These are phyloP conservation scores for Trichopoda pennipes DNA, from an alignment of 2,888 invertebrate species.

Conservation along the genomic window DNA sequence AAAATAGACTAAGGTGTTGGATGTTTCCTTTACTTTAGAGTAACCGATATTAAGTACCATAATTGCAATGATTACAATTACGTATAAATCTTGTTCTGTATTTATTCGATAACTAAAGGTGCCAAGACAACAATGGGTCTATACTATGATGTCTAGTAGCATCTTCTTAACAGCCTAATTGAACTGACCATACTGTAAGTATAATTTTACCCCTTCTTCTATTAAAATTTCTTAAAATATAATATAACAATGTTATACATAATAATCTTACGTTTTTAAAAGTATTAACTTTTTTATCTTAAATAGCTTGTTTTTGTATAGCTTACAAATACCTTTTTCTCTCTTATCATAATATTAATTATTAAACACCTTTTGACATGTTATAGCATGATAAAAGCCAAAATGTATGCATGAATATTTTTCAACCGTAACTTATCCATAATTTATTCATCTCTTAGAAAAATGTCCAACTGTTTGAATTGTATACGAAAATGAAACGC, in stretches of 20 bases:
- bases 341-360: slow-evolving; percentile 44
- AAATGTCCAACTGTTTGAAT: slow-evolving; percentile 57
- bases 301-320: slow-evolving; percentile 40
- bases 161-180: no score
- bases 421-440: slow-evolving; percentile 31
- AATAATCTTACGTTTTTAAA: not conserved
- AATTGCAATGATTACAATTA: no score
- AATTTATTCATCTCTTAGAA: slow-evolving; percentile 55
- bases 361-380: slow-evolving; percentile 50
- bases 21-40: no score
- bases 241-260: not conserved
- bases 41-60: no score
- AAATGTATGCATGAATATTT: slow-evolving; percentile 44
- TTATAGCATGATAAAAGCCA: slow-evolving; percentile 40
- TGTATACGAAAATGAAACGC: slow-evolving; percentile 38
- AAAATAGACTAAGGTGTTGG: no score
- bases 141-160: no score
- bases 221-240: no score
- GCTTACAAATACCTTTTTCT: slow-evolving; percentile 8
- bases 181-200: no score
- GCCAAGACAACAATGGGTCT: no score
- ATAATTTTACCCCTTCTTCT: no score
- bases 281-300: slow-evolving; percentile 14
- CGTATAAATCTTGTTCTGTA: no score
- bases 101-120: no score